A percentile compares a stretch with the other conserved stretches of the same genome.
These are phyloP conservation scores for Chionodraco myersi DNA, from an alignment of 2,113 vertebrate species.

Conservation along the genomic window DNA sequence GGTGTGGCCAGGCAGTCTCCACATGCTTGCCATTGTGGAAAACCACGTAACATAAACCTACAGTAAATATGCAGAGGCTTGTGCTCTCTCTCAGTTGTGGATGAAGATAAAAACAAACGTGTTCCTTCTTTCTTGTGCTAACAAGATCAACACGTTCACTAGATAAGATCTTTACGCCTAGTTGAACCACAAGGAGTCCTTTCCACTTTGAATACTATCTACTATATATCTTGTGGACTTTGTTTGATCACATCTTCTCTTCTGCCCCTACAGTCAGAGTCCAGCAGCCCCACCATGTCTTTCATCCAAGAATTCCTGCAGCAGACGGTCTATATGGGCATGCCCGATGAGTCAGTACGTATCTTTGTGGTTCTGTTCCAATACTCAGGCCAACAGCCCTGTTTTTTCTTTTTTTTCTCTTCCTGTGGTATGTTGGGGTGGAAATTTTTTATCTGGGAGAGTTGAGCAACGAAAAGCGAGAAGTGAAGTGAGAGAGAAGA, in stretches of 20 bases:
- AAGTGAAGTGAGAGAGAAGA: background rate
- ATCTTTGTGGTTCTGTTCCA: conserved; percentile 53
- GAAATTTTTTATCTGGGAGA: conserved; percentile 71
- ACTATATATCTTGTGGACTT: background rate
- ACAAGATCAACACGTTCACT: background rate
- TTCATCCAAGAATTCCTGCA: conserved; percentile 86
- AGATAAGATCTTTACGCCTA: background rate
- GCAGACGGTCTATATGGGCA: conserved; percentile 87
- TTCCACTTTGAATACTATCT: background rate
- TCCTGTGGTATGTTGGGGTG: conserved; percentile 74
- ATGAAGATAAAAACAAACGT: background rate
- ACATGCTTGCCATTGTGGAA: conserved; percentile 32
- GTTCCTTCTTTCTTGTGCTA: background rate
- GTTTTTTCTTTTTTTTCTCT: conserved; percentile 43
- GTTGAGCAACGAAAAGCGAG: conserved; percentile 2
- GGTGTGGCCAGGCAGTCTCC: conserved; percentile 61
- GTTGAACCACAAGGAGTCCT: background rate
- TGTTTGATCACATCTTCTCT: background rate
- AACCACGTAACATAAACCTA: conserved; percentile 12
- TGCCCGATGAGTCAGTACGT: conserved; percentile 89
- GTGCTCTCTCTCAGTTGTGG: background rate
- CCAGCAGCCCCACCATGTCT: conserved; percentile 83
- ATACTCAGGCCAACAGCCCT: conserved; percentile 54
- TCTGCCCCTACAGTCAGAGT: conserved; percentile 77
- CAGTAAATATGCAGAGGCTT: conserved; percentile 25